Evolutionary conservation across 2,888 invertebrate genomes (phyloP).

Genomic region (Stenichneumon culpator): DNA sequence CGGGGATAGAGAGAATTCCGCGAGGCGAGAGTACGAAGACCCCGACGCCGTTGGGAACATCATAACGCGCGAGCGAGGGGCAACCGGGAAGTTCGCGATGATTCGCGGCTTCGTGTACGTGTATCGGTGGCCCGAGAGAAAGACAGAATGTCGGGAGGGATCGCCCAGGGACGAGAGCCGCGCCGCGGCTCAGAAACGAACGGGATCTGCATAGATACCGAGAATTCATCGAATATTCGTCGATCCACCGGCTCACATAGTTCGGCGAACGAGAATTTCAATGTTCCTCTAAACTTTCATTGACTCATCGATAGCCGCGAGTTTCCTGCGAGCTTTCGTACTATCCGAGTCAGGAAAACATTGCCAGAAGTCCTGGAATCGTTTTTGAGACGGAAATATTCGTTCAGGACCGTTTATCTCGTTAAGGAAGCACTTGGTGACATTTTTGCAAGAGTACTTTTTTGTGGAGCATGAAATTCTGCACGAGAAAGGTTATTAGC

Average conservation of each 20-base stretch:
- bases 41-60: conserved; percentile 48
- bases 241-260: not conserved
- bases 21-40: conserved; percentile 59
- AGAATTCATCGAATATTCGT: conserved; percentile 15
- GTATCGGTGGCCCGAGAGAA: not conserved
- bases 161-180: conserved; percentile 1
- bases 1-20: conserved; percentile 2
- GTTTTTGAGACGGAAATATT: not conserved
- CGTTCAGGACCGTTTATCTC: not conserved
- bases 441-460: not conserved
- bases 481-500: not conserved
- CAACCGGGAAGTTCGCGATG: conserved; percentile 27
- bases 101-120: not conserved
- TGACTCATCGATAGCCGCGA: not conserved
- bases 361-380: not conserved
- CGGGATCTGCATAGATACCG: conserved; percentile 19
- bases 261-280: not conserved
- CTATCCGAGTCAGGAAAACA: not conserved
- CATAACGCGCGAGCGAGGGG: conserved; percentile 8
- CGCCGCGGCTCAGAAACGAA: not conserved
- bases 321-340: not conserved
- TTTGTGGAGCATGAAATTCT: not conserved
- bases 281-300: conserved; percentile 1
- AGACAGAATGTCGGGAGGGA: not conserved
- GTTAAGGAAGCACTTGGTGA: not conserved